These are phyloP conservation scores for Patella vulgata DNA, from an alignment of 1,140 invertebrate genomes.

Conservation along the genomic window DNA sequence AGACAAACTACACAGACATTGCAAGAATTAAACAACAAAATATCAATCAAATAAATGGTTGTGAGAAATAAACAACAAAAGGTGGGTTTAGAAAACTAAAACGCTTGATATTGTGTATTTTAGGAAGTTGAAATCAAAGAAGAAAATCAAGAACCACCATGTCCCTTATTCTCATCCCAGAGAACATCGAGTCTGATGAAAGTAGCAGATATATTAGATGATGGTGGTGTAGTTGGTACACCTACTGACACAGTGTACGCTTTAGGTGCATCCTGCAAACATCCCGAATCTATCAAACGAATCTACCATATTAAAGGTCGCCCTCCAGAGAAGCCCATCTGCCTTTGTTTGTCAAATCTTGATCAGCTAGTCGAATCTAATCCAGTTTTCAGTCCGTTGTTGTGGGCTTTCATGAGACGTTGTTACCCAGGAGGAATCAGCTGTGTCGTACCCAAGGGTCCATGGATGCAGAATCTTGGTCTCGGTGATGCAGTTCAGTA, in stretches of 20 bases:
- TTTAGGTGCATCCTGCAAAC: constrained; percentile 45
- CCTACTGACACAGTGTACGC: constrained; percentile 56
- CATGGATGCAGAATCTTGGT: constrained; percentile 39
- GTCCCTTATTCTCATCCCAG: constrained; percentile 42
- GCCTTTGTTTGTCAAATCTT: constrained; percentile 47
- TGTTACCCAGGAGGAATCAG: constrained; percentile 53
- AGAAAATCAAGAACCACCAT: constrained; percentile 20
- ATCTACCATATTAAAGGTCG: constrained; percentile 48
- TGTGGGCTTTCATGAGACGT: constrained; percentile 47
- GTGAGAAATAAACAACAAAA: too few species aligned
- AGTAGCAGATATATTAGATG: constrained; percentile 38
- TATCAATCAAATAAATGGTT: too few species aligned
- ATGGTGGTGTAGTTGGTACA: constrained; percentile 43
- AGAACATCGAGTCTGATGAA: constrained; percentile 34
- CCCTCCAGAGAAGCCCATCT: constrained; percentile 53
- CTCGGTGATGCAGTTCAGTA: constrained; percentile 33
- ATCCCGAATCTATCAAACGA: constrained; percentile 41
- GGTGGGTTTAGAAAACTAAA: too few species aligned
- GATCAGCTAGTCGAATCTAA: constrained; percentile 42
- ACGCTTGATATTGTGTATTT: too few species aligned
- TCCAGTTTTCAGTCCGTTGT: constrained; percentile 40
- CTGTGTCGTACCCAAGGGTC: constrained; percentile 42
- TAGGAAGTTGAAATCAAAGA: constrained; percentile 7
- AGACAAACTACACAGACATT: too few species aligned
- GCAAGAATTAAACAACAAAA: too few species aligned